Conservation (phyloP, 2,113 vertebrate genomes). For the Scopus umbretta region DNA sequence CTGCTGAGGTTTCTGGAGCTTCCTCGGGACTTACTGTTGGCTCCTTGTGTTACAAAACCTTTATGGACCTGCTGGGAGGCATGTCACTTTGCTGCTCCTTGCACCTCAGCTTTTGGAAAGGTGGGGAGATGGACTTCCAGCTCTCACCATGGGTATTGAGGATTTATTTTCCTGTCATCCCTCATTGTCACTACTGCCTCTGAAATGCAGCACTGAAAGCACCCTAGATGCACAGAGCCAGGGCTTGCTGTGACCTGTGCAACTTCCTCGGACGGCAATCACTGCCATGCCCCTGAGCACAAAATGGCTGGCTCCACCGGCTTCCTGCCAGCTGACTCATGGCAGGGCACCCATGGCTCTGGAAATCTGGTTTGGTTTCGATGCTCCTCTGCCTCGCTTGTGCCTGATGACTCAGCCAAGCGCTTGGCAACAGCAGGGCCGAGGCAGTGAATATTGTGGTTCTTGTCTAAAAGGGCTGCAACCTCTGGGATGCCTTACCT, state of each 20-base stretch:
- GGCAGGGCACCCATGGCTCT: neutral
- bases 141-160: neutral
- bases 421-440: neutral
- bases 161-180: neutral
- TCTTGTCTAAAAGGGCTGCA: neutral
- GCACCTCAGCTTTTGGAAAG: neutral
- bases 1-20: neutral
- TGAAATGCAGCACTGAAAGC: neutral
- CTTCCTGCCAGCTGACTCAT: constrained; percentile 47
- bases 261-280: neutral
- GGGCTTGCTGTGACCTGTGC: neutral
- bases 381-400: neutral
- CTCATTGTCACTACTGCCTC: neutral
- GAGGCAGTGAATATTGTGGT: neutral
- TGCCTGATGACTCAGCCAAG: constrained; percentile 6
- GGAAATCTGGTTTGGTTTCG: constrained; percentile 36
- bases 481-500: neutral
- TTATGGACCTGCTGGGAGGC: neutral
- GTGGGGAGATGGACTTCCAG: neutral
- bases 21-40: neutral
- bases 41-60: neutral
- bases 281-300: neutral
- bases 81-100: neutral
- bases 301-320: neutral
- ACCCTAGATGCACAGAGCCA: neutral